These are phyloP conservation scores for Cremastinae sp. DNA, from an alignment of 2,888 invertebrate species.

Conservation along the genomic window DNA sequence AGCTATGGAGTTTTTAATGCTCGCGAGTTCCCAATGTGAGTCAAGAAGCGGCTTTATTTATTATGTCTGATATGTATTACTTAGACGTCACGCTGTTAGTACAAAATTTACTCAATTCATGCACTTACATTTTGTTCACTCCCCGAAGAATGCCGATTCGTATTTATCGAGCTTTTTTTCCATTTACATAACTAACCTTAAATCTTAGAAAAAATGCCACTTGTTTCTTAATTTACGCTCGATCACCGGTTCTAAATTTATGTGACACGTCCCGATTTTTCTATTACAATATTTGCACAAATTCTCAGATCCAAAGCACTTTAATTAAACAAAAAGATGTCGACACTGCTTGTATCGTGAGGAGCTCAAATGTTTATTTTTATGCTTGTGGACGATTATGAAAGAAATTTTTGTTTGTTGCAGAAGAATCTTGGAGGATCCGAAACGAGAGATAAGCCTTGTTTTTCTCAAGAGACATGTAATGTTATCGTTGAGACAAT, in stretches of 20 bases:
- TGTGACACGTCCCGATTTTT: no score
- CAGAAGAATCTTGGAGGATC: slow-evolving; percentile 81
- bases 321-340: not conserved
- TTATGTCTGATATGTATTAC: slow-evolving; percentile 75
- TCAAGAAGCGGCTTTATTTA: slow-evolving; percentile 58
- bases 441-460: slow-evolving; percentile 79
- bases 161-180: not conserved
- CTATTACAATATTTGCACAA: not conserved
- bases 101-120: slow-evolving; percentile 62
- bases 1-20: slow-evolving; percentile 8
- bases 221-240: no score
- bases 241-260: no score
- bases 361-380: no score
- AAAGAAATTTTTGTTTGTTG: slow-evolving; percentile 62
- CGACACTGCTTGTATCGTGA: no score
- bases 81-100: slow-evolving; percentile 79
- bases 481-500: slow-evolving; percentile 80
- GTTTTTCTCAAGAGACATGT: slow-evolving; percentile 84
- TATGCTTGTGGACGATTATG: no score
- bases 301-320: not conserved
- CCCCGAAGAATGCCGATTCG: slow-evolving; percentile 32
- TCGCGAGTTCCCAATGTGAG: slow-evolving; percentile 50
- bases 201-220: not conserved
- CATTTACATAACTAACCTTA: slow-evolving; percentile 19
- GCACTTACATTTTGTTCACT: slow-evolving; percentile 28